Evolutionary conservation across 1,140 invertebrate species (phyloP), one percentile per base, ranked within the genome.

Genomic region (Drosophila burlai): DNA sequence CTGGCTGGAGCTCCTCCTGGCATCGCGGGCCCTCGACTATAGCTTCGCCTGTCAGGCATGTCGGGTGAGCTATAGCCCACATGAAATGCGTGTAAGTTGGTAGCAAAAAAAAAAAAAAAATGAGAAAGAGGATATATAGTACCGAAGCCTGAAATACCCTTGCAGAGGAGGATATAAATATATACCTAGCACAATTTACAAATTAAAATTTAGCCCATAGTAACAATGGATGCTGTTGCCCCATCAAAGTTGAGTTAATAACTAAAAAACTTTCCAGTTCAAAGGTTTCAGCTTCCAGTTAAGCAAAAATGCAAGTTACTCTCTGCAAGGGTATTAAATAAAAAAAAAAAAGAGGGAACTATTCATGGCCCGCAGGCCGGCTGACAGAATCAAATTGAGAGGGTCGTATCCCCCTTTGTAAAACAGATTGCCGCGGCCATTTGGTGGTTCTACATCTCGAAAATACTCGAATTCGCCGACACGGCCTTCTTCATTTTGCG

Each of bases 361-460:
- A 57, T 55, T 26, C 47, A 57, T 18, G 60, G 21, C 60, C 50
- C 61, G 61, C 61, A 63, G 49, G 26, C 40, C 38, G 26, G 4
- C 58, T 46, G 54, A 42, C 24, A 21, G 62, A 40, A 43, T 64
- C 36, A 58, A 58, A 66, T 60, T 63, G 47, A 54, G 40, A 29
- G 59, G 21, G 45, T 40, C 21, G 15, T 26, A 13, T 45, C 2
- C 54, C 58, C 26, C 5, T 52, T 62, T 66, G 42, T 69, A 18
- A 46, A 71, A 49, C 93, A 99, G 98, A 98, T 99, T 93, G 97
- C 98, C 0, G 95, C 96, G 83, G 97, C 98, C 1, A 95, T 99
- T 18, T 99, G 98, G 98, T 99, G 97, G 97, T 99, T 99, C 92
- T 99, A 98, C 92, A 96, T 98, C 87, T 98, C 98, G 31, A 99